Evolutionary conservation across 30 jellyfish, hydroid and myxozoan species (phyloP), one percentile per base, ranked within the genome.

Genomic region (Cassiopea xamachana): DNA sequence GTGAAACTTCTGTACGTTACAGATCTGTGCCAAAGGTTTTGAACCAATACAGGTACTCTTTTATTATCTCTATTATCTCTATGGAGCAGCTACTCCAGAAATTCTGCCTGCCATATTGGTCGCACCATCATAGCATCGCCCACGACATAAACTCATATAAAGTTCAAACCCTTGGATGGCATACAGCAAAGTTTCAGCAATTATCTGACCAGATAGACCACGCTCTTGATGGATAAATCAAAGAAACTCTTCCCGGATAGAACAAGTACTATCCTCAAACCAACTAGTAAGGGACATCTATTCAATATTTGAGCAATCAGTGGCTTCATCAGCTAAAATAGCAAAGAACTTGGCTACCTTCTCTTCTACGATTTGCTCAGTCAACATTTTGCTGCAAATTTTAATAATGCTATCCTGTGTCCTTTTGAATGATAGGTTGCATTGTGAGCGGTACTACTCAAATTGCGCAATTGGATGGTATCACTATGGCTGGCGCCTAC

Each of bases 351-450:
- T 82, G 2, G 91, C 85, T 13, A 4, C 73, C 68, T 82, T 82
- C 48, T 82, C 90, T 8, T 17, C 7, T 7, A 82, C 64, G 68
- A 82, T 44, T 55, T 55, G 7, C 64, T 10, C 74, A 18, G 44
- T 43, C 16, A 90, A 60, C 48, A 80, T 89, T 27, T 89, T 80
- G 19, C 89, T 84, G 46, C 93, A 81, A 19, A 75, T 59, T 2
- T 7, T 12, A 27, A 81, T 59, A 4, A 88, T 50, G 18, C 67
- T 74, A 64, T 94, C 86, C 86, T 94, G 97, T 9, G 81, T 89
- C 49, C 84, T 69, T 93, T 93, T 19, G 98, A 84, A 14, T 84
- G 68, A 84, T 82, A 93, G 2, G 95, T 89, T 46, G 97, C 95
- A 74, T 79, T 49, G 60, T 78, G 62, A 18, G 95, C 85, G 55